These are phyloP conservation scores for Drosophila setosimentum DNA, from an alignment of 2,888 invertebrate genomes.

Conservation along the genomic window DNA sequence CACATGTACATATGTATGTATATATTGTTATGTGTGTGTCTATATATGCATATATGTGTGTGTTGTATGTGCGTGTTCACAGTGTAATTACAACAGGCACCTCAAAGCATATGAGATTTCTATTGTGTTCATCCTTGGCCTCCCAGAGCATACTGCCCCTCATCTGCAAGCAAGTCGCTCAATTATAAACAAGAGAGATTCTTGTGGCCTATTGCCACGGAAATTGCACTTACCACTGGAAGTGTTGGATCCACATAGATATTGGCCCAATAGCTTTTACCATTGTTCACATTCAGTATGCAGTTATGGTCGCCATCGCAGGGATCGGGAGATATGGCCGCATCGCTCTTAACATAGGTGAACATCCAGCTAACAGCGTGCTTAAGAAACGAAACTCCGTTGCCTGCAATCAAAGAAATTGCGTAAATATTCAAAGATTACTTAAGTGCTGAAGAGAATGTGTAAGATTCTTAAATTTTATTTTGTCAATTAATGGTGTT, in stretches of 20 bases:
- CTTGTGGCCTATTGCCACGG: neutral
- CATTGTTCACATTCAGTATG: slow-evolving; percentile 66
- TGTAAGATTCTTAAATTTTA: neutral
- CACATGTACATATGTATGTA: neutral
- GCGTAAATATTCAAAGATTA: neutral
- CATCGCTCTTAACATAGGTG: slow-evolving; percentile 75
- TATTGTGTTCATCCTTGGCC: slow-evolving; percentile 70
- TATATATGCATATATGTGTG: slow-evolving; percentile 10
- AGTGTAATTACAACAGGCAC: slow-evolving; percentile 77
- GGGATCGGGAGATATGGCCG: slow-evolving; percentile 82
- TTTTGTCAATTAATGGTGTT: neutral
- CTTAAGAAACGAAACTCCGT: slow-evolving; percentile 75
- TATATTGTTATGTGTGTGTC: neutral
- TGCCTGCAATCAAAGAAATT: slow-evolving; percentile 55
- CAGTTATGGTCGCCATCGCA: slow-evolving; percentile 81
- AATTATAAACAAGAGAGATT: neutral
- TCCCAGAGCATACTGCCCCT: slow-evolving; percentile 83
- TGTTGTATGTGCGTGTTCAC: slow-evolving; percentile 38
- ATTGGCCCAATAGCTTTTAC: slow-evolving; percentile 80
- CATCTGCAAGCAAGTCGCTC: slow-evolving; percentile 80
- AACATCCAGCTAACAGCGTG: slow-evolving; percentile 83
- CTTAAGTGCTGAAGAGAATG: neutral
- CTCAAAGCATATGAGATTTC: slow-evolving; percentile 82
- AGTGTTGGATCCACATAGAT: slow-evolving; percentile 76
- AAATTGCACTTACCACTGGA: slow-evolving; percentile 76